phyloP scores from a whole-genome alignment of 2,888 invertebrate species.

The Netelia melanura region DNA sequence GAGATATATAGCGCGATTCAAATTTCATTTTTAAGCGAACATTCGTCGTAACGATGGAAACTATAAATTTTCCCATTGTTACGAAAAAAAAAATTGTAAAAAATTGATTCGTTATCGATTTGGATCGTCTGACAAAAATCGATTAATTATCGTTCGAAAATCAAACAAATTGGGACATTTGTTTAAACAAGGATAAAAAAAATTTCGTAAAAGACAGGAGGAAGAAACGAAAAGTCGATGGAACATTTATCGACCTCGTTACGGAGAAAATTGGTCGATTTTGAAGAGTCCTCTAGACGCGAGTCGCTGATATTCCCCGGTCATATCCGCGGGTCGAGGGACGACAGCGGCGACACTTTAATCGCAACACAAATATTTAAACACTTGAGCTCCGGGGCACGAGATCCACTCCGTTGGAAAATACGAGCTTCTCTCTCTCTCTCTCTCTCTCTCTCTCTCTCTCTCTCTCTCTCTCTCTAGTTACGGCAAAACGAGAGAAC shows the following conservation, averaged over 20 bases:
- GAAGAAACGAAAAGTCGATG: background rate
- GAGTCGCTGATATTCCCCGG: conserved; percentile 4
- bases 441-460: conserved; percentile 13
- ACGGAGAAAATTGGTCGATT: background rate
- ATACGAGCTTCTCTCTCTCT: conserved; percentile 50
- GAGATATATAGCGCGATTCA: too few relatives aligned
- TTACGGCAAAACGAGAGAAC: conserved; percentile 53
- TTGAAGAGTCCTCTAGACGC: background rate
- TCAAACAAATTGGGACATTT: background rate
- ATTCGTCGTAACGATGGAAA: too few relatives aligned
- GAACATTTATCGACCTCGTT: background rate
- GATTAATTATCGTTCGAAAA: background rate
- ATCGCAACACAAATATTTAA: conserved; percentile 72
- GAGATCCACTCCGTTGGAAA: conserved; percentile 50
- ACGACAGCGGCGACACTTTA: conserved; percentile 58
- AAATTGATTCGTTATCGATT: too few relatives aligned
- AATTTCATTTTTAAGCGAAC: too few relatives aligned
- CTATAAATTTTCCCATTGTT: too few relatives aligned
- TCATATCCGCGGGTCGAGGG: conserved; percentile 26
- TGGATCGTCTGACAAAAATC: too few relatives aligned
- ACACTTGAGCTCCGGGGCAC: conserved; percentile 49
- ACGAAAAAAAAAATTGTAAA: too few relatives aligned
- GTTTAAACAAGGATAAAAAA: background rate
- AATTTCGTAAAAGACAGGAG: background rate
- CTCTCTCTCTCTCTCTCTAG: background rate